phyloP scores from a whole-genome alignment of 2,888 invertebrate species.

The Latrodectus elegans region DNA sequence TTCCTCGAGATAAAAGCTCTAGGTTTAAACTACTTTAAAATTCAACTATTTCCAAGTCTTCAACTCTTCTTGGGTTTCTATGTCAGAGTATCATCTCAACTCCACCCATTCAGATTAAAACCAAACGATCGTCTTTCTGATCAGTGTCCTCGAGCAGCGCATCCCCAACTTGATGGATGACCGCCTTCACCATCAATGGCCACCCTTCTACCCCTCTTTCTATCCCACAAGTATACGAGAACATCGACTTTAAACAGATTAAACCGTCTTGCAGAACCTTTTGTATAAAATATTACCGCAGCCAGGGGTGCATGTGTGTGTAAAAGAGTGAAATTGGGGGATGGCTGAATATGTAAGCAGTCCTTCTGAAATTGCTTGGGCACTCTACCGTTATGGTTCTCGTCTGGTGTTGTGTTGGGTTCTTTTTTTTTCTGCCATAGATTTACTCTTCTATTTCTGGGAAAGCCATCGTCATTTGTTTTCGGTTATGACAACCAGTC shows the following conservation, averaged over 20 bases:
- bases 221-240: conserved; percentile 1
- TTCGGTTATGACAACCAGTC: neutral
- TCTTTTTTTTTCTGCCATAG: neutral
- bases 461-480: neutral
- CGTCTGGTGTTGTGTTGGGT: neutral
- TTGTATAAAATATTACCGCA: conserved; percentile 1
- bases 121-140: conserved; percentile 34
- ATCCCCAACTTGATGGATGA: neutral
- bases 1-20: too few species aligned
- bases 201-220: neutral
- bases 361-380: neutral
- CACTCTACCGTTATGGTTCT: neutral
- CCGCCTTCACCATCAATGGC: neutral
- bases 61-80: neutral
- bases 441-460: neutral
- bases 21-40: neutral
- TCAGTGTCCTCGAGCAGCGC: conserved; percentile 7
- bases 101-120: conserved; percentile 43
- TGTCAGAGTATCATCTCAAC: conserved; percentile 18
- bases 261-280: neutral
- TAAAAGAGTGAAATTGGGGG: neutral
- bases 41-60: neutral
- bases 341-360: neutral
- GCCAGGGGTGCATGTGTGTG: neutral
- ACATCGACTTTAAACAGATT: neutral